Evolutionary conservation across 2,113 vertebrate species (phyloP).

Genomic region (Calcarius ornatus): DNA sequence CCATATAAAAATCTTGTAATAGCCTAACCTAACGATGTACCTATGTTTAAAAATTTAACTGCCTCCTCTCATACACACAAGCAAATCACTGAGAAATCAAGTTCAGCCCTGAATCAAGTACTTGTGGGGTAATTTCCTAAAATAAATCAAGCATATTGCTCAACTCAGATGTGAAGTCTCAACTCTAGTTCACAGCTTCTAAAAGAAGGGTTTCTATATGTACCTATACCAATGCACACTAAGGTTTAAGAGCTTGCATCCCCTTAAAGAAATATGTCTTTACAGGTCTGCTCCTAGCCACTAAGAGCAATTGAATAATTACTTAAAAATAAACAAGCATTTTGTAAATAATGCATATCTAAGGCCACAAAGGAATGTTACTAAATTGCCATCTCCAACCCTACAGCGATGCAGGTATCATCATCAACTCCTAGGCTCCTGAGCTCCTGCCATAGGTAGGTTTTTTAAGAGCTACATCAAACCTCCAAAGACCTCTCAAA

Average conservation of each 20-base stretch:
- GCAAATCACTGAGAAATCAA: background rate
- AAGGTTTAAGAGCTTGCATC: background rate
- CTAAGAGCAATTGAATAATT: background rate
- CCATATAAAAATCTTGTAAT: background rate
- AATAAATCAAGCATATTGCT: background rate
- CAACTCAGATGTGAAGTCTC: background rate
- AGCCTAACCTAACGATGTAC: background rate
- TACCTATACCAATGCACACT: background rate
- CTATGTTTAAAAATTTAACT: background rate
- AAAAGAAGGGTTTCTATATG: background rate
- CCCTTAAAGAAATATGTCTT: background rate
- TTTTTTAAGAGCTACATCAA: background rate
- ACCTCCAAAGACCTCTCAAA: background rate
- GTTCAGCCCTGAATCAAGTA: background rate
- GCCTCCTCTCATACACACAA: background rate
- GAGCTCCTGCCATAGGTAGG: background rate
- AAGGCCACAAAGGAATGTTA: background rate
- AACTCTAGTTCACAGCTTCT: background rate
- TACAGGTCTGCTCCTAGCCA: background rate
- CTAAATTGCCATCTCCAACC: background rate
- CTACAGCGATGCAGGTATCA: background rate
- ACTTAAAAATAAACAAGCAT: background rate
- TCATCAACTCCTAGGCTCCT: background rate
- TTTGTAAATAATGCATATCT: background rate
- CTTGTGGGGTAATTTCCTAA: background rate